Conservation (phyloP, 2,888 invertebrate genomes). For the Epinotia nisella region DNA sequence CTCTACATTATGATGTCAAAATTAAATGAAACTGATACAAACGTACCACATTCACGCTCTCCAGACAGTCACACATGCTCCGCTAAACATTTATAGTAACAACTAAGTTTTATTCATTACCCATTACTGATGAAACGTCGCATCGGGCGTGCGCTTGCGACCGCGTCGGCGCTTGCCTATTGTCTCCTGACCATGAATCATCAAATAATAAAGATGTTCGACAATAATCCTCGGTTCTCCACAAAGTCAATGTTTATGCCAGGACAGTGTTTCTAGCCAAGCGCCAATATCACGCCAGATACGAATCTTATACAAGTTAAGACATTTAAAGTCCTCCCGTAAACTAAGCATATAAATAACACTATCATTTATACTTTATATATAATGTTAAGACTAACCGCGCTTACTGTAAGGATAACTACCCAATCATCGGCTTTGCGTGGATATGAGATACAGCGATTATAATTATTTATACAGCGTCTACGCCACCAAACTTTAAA, state of each 20-base stretch:
- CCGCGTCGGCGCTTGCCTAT: conserved; percentile 75
- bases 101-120: conserved; percentile 79
- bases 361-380: conserved; percentile 79
- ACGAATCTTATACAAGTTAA: conserved; percentile 75
- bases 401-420: conserved; percentile 72
- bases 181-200: conserved; percentile 38
- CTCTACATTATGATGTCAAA: conserved; percentile 55
- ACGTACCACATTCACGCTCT: conserved; percentile 78
- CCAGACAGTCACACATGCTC: conserved; percentile 80
- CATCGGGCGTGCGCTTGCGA: conserved; percentile 63
- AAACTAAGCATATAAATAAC: conserved; percentile 84
- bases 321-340: conserved; percentile 76
- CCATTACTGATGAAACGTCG: conserved; percentile 78
- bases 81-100: conserved; percentile 84
- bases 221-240: background rate
- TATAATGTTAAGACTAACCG: conserved; percentile 76
- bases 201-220: background rate
- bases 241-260: conserved; percentile 25
- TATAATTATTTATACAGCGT: conserved; percentile 73
- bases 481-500: conserved; percentile 65
- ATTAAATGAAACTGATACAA: conserved; percentile 72
- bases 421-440: conserved; percentile 73
- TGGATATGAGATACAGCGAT: conserved; percentile 74
- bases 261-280: conserved; percentile 65
- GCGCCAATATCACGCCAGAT: conserved; percentile 71